These are phyloP conservation scores for Cranoglanis bouderius DNA, from an alignment of 2,113 vertebrate species.

Conservation along the genomic window DNA sequence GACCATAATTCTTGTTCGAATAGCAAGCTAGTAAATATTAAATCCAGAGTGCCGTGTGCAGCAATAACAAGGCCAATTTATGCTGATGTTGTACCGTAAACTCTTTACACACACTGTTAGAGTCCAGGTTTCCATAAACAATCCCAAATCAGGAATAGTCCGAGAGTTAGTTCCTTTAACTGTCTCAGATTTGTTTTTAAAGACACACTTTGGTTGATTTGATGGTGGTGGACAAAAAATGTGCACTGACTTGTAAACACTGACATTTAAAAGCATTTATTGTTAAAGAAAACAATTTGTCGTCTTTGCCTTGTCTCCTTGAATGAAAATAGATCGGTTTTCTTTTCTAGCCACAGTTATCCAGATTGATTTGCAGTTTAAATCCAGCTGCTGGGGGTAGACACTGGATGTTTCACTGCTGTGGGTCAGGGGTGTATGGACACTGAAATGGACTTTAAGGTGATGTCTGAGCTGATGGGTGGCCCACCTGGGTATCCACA, in stretches of 20 bases:
- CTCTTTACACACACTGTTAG: slow-evolving; percentile 63
- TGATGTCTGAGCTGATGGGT: slow-evolving; percentile 54
- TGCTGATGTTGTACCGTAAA: slow-evolving; percentile 67
- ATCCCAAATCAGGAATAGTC: slow-evolving; percentile 35
- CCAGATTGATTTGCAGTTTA: slow-evolving; percentile 60
- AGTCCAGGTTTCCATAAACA: slow-evolving; percentile 54
- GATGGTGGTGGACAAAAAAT: neutral
- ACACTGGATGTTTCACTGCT: slow-evolving; percentile 55
- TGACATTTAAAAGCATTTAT: slow-evolving; percentile 51
- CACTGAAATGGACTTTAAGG: slow-evolving; percentile 64
- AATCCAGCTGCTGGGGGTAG: slow-evolving; percentile 52
- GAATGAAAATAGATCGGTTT: slow-evolving; percentile 58
- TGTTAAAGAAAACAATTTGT: neutral
- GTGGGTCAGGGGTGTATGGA: slow-evolving; percentile 48
- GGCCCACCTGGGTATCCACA: slow-evolving; percentile 35
- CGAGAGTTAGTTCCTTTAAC: neutral
- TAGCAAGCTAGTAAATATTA: slow-evolving; percentile 56
- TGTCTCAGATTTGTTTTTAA: neutral
- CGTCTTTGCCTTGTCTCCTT: slow-evolving; percentile 55
- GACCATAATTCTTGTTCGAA: slow-evolving; percentile 59
- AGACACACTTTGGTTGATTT: neutral
- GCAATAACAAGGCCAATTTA: slow-evolving; percentile 67
- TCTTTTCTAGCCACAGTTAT: slow-evolving; percentile 56
- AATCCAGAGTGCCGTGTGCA: slow-evolving; percentile 35
- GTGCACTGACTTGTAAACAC: neutral